A percentile compares a stretch with the other conserved stretches of the same genome.
Conservation (phyloP, 2,113 vertebrate species). For the Lepus timidus region DNA sequence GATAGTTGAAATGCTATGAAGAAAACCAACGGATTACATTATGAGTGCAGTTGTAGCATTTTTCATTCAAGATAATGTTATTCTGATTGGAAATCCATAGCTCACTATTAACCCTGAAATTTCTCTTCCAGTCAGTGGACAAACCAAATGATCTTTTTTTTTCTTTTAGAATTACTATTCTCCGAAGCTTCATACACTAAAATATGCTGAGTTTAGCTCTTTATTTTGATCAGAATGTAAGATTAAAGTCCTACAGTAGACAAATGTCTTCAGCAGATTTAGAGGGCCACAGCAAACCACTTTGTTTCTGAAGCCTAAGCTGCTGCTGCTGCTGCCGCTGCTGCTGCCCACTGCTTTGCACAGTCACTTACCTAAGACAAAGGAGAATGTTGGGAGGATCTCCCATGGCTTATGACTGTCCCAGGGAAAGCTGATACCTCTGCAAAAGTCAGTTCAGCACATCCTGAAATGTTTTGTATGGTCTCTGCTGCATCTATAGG, state of each 20-base stretch:
- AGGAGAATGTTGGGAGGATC: neutral
- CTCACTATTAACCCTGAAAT: slow-evolving; percentile 51
- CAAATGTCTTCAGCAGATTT: neutral
- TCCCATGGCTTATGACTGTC: neutral
- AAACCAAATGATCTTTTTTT: slow-evolving; percentile 29
- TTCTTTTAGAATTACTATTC: slow-evolving; percentile 36
- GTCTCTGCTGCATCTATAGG: neutral
- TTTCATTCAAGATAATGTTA: slow-evolving; percentile 55
- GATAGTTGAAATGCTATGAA: neutral
- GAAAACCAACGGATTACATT: slow-evolving; percentile 35
- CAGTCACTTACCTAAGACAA: neutral
- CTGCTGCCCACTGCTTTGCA: neutral
- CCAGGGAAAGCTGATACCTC: neutral
- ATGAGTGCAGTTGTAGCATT: slow-evolving; percentile 1
- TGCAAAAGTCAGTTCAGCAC: neutral
- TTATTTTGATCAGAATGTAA: neutral
- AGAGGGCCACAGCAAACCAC: neutral
- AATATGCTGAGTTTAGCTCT: neutral
- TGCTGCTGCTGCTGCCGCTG: too few relatives aligned
- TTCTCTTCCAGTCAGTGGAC: slow-evolving; percentile 9
- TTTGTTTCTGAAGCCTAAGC: neutral
- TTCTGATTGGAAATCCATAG: slow-evolving; percentile 67
- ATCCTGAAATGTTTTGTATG: neutral
- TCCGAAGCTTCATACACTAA: slow-evolving; percentile 4
- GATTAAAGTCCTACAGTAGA: neutral